Percentiles rank a stretch among this genome's conserved stretches.
Conservation (phyloP, 2,113 vertebrate species). For the Chauna torquata region DNA sequence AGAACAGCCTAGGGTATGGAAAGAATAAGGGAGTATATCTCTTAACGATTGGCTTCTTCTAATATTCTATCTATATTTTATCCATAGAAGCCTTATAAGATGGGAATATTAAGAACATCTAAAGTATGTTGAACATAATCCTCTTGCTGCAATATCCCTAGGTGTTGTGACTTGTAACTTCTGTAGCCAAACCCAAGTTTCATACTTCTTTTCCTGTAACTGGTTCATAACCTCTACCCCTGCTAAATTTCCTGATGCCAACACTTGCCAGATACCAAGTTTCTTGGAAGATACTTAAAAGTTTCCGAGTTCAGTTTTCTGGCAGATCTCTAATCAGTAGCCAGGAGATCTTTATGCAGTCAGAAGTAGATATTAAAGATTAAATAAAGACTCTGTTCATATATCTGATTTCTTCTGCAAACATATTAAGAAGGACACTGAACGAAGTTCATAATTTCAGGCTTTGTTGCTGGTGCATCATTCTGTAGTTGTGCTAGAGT, state of each 20-base stretch:
- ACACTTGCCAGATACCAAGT: neutral
- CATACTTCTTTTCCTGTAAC: neutral
- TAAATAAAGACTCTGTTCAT: neutral
- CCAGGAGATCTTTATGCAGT: neutral
- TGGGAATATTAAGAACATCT: neutral
- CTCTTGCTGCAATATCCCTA: neutral
- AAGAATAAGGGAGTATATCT: neutral
- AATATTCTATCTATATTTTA: neutral
- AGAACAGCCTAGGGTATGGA: neutral
- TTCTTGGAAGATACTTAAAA: neutral
- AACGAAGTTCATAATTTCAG: neutral
- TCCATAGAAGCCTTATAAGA: neutral
- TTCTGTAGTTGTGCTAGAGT: neutral
- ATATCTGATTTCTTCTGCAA: neutral
- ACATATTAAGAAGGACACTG: neutral
- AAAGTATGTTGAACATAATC: neutral
- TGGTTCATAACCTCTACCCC: neutral
- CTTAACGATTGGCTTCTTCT: neutral
- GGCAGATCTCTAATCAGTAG: neutral
- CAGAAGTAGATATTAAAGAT: neutral
- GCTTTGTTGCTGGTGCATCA: neutral
- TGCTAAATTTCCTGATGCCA: neutral
- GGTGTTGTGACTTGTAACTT: neutral
- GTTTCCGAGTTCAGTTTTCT: neutral
- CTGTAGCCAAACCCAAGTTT: neutral